Percentiles rank a stretch among this genome's conserved stretches.
Evolutionary conservation across 2,888 invertebrate genomes (phyloP).

Genomic region (Imbricaverruca yamaguchii): DNA sequence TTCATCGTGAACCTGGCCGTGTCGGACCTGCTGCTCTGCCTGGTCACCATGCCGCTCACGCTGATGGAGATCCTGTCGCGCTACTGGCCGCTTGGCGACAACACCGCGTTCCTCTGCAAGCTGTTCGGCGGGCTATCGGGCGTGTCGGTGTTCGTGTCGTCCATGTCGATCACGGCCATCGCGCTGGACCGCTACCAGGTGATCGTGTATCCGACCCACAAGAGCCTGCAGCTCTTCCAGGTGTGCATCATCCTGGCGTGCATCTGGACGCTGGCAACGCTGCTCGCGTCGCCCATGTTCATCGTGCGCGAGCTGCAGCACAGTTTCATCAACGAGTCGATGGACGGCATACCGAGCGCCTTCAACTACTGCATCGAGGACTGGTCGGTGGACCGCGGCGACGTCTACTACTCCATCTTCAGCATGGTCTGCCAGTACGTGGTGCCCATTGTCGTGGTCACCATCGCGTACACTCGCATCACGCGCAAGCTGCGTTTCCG

Average conservation of each 20-base stretch:
- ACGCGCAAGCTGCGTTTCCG: conserved; percentile 66
- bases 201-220: conserved; percentile 77
- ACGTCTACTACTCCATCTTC: conserved; percentile 72
- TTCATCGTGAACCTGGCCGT: conserved; percentile 86
- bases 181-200: conserved; percentile 77
- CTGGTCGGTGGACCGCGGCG: conserved; percentile 57
- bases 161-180: conserved; percentile 87
- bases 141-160: conserved; percentile 85
- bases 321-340: conserved; percentile 44
- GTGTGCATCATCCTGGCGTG: conserved; percentile 59
- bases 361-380: conserved; percentile 67
- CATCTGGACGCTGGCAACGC: conserved; percentile 47
- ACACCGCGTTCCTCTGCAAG: conserved; percentile 66
- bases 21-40: conserved; percentile 68
- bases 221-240: conserved; percentile 65
- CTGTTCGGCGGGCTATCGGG: conserved; percentile 79
- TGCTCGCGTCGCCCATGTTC: conserved; percentile 65
- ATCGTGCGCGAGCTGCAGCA: conserved; percentile 52
- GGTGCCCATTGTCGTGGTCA: conserved; percentile 72
- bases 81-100: conserved; percentile 73
- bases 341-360: conserved; percentile 51
- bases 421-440: conserved; percentile 76
- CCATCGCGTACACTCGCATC: conserved; percentile 72
- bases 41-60: conserved; percentile 83
- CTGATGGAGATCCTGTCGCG: conserved; percentile 75